These are phyloP conservation scores for Acrocephalus scirpaceus DNA, from an alignment of 2,797 vertebrate species.

Conservation along the genomic window DNA sequence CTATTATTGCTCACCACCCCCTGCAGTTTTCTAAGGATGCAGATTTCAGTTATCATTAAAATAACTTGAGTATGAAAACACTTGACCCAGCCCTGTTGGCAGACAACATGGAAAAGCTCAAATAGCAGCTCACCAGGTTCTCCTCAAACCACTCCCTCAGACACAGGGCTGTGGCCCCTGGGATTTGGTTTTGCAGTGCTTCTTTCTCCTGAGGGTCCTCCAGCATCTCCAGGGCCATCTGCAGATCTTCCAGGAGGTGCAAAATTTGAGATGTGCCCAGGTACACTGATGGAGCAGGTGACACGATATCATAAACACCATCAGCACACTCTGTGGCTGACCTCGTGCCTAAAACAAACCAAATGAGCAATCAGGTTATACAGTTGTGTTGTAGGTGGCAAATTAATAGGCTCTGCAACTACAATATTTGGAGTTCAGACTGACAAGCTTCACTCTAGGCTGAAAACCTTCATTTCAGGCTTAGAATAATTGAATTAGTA, in stretches of 20 bases:
- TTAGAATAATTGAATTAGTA: background rate
- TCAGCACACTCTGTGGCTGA: slow-evolving; percentile 77
- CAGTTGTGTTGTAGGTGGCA: background rate
- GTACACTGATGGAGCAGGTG: slow-evolving; percentile 68
- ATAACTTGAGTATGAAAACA: background rate
- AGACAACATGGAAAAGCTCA: background rate
- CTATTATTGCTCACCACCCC: background rate
- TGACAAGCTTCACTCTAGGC: background rate
- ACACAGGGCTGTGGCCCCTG: slow-evolving; percentile 77
- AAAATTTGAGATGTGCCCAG: slow-evolving; percentile 81
- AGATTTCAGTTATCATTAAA: background rate
- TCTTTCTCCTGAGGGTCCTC: slow-evolving; percentile 78
- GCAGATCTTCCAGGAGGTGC: slow-evolving; percentile 86
- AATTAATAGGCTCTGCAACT: background rate
- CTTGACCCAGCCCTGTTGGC: background rate
- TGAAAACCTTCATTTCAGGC: background rate
- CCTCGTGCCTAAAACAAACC: slow-evolving; percentile 81
- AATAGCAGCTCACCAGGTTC: slow-evolving; percentile 77
- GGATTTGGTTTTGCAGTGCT: slow-evolving; percentile 80
- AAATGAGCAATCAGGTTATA: background rate
- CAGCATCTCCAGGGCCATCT: slow-evolving; percentile 80
- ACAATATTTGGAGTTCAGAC: background rate
- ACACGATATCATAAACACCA: slow-evolving; percentile 73
- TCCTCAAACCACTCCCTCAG: slow-evolving; percentile 84
- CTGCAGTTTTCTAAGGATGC: background rate